Evolutionary conservation across 1,140 invertebrate genomes (phyloP).

Genomic region (Pachypeltis micranthus): DNA sequence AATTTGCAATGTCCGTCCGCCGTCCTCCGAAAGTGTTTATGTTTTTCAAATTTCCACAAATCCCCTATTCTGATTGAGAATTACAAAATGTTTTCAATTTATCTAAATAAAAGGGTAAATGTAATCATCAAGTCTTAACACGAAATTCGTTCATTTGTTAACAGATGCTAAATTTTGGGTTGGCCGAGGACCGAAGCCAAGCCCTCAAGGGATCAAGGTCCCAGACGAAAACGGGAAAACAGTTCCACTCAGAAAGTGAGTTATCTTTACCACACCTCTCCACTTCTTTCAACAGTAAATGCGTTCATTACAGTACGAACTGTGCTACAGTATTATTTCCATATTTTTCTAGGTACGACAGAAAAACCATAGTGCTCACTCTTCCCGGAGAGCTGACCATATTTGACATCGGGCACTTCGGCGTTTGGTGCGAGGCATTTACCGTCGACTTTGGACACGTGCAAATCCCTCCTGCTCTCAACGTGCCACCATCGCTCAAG

Average conservation of each 20-base stretch:
- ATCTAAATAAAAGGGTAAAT: too few species aligned
- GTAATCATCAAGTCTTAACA: too few species aligned
- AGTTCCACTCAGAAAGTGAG: constrained; percentile 47
- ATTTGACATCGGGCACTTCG: constrained; percentile 74
- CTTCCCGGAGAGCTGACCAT: constrained; percentile 67
- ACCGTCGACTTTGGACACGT: constrained; percentile 83
- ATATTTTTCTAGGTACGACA: constrained; percentile 53
- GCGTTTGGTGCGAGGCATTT: constrained; percentile 79
- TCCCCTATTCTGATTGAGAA: too few species aligned
- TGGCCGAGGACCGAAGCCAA: constrained; percentile 60
- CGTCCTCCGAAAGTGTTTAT: too few species aligned
- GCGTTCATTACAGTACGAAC: too few species aligned
- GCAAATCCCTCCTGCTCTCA: constrained; percentile 52
- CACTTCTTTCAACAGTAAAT: too few species aligned
- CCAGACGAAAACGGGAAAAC: constrained; percentile 81
- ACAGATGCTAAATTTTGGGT: constrained; percentile 87
- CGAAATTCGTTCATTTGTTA: constrained; percentile 31
- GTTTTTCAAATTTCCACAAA: too few species aligned
- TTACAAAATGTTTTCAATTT: too few species aligned
- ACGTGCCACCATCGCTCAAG: constrained; percentile 79
- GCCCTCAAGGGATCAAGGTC: constrained; percentile 63
- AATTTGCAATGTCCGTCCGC: too few species aligned
- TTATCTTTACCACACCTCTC: too few species aligned
- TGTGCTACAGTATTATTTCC: too few species aligned
- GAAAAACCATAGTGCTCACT: constrained; percentile 75